Base-by-base conservation (phyloP, 2,113 vertebrate genomes). In the Condylura cristata region DNA sequence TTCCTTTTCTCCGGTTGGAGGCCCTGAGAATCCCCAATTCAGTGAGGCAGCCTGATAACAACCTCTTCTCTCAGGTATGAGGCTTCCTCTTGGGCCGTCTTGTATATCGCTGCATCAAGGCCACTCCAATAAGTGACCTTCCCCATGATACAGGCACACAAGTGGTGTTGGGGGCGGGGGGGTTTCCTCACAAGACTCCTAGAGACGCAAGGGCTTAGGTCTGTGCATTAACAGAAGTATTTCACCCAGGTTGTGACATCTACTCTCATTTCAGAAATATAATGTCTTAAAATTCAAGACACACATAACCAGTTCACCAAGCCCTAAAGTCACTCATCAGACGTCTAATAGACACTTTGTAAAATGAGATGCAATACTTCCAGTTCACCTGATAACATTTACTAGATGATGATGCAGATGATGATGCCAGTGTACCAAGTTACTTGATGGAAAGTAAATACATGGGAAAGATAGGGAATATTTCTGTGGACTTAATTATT, bases 221-320 rank as follows among this genome's bases (percentile, higher is more conserved):
- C 58, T 83, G 56, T 22, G 17, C 22, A 6, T 89, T 56, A 17
- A 34, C 37, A 75, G 70, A 56, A 53, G 76, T 60, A 80, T 60
- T 71, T 53, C 71, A 90, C 65, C 24, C 26, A 56, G 39, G 17
- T 24, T 90, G 46, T 71, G 66, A 92, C 80, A 86, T 34, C 58
- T 24, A 76, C 22, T 76, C 18, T 87, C 71, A 66, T 56, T 88
- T 90, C 46, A 61, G 39, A 92, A 92, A 56, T 20, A 32, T 32
- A 48, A 92, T 86, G 48, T 37, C 72, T 92, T 76, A 68, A 94
- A 95, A 84, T 68, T 37, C 39, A 75, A n/a, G 81, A 72, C 12
- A 34, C 46, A 12, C 22, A 20, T 14, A 58, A n/a, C 60, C 68
- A 81, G n/a, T 81, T 79, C 76, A 53, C 68, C 66, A 71, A 80